Evolutionary conservation across 2,888 invertebrate genomes (phyloP).

Genomic region (Sicus ferrugineus): DNA sequence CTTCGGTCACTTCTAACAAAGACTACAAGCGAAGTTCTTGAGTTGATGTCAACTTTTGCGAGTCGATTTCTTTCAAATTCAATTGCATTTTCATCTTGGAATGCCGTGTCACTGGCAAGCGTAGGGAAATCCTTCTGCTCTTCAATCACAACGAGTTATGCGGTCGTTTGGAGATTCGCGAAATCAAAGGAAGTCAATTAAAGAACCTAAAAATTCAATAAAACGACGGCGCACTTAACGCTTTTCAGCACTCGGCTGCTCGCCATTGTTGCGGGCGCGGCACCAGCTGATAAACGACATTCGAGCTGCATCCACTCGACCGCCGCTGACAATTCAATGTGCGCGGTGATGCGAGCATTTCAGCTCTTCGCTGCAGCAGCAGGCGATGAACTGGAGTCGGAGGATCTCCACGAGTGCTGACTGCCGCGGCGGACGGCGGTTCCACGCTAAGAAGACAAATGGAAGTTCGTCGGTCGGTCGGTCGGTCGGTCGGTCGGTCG

Average conservation of each 20-base stretch:
- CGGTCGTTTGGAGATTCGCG: neutral
- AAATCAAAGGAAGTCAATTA: neutral
- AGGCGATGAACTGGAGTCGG: too few species aligned
- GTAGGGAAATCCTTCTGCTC: too few species aligned
- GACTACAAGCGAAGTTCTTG: too few species aligned
- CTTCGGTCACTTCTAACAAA: too few species aligned
- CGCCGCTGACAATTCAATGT: slow-evolving; percentile 52
- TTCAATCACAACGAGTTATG: too few species aligned
- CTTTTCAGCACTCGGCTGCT: neutral
- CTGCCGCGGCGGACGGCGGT: neutral
- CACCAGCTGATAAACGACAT: slow-evolving; percentile 54
- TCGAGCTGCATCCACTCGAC: slow-evolving; percentile 37
- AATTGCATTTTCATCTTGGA: too few species aligned
- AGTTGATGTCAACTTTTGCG: too few species aligned
- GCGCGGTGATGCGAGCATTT: slow-evolving; percentile 56
- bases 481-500: neutral
- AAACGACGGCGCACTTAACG: neutral
- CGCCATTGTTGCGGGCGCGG: slow-evolving; percentile 14
- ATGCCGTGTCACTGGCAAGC: too few species aligned
- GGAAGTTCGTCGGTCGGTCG: neutral
- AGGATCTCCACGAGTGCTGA: too few species aligned
- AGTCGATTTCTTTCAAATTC: too few species aligned
- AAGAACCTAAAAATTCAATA: neutral
- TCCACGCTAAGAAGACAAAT: neutral
- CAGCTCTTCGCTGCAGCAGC: too few species aligned